phyloP scores from a whole-genome alignment of 2,888 invertebrate species.

The Drosophila differens region DNA sequence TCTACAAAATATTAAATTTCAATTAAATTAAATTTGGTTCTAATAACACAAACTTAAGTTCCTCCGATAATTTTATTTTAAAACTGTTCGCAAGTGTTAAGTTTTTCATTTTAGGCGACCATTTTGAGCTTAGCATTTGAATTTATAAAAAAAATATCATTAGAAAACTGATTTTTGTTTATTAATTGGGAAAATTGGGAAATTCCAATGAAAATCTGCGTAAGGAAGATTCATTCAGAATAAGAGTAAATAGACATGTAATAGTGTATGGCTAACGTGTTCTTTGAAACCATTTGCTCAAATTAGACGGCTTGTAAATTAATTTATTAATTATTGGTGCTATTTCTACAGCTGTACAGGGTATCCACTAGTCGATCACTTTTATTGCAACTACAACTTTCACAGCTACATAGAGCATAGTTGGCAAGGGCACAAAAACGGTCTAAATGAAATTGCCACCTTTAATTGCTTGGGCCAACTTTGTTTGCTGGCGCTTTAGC shows the following conservation, averaged over 20 bases:
- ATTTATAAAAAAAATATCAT: not conserved
- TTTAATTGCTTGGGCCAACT: conserved; percentile 70
- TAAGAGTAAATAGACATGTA: not conserved
- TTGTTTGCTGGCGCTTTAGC: conserved; percentile 33
- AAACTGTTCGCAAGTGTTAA: not conserved
- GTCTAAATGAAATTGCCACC: conserved; percentile 62
- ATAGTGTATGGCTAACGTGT: not conserved
- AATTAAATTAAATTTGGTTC: not conserved
- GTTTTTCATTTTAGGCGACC: not conserved
- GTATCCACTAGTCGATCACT: conserved; percentile 4
- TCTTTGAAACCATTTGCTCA: not conserved
- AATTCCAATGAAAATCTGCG: not conserved
- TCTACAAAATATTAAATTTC: not conserved
- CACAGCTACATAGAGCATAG: not conserved
- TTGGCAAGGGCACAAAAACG: conserved; percentile 23
- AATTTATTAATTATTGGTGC: not conserved
- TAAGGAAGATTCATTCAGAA: not conserved
- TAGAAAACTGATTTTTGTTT: not conserved
- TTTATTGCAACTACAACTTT: not conserved
- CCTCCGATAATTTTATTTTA: not conserved
- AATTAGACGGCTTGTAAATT: too few species aligned
- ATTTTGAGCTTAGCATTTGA: not conserved
- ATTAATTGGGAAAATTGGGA: not conserved
- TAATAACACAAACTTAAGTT: not conserved
- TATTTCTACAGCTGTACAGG: not conserved